phyloP scores from a whole-genome alignment of 1,140 invertebrate genomes.

The Bradysia coprophila region DNA sequence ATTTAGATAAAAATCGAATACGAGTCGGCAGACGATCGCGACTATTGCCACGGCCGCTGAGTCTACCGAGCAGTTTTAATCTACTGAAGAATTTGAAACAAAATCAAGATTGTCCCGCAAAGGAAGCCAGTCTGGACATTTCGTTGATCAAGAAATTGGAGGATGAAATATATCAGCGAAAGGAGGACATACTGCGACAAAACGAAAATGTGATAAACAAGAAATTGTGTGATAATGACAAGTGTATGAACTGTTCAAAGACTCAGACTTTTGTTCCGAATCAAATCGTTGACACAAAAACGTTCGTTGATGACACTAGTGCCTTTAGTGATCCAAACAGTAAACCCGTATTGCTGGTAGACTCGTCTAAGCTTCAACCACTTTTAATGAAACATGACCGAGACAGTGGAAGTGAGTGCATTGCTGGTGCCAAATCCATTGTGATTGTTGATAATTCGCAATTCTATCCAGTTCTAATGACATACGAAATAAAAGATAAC shows the following conservation, averaged over 20 bases:
- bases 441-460: neutral
- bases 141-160: neutral
- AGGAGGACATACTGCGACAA: neutral
- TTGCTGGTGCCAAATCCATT: neutral
- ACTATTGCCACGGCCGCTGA: neutral
- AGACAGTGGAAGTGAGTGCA: neutral
- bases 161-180: neutral
- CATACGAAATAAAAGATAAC: neutral
- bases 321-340: neutral
- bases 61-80: conserved; percentile 1
- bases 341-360: neutral
- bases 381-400: neutral
- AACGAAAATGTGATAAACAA: neutral
- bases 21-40: neutral
- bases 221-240: neutral
- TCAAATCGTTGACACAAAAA: neutral
- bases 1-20: conserved; percentile 1
- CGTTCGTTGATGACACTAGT: neutral
- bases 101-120: neutral
- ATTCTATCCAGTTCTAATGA: neutral
- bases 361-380: neutral
- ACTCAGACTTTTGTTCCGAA: neutral
- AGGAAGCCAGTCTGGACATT: neutral
- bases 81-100: neutral
- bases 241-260: neutral